Evolutionary conservation across 1,140 invertebrate species (phyloP), one percentile per base, ranked within the genome.

Genomic region (Penaeus indicus): DNA sequence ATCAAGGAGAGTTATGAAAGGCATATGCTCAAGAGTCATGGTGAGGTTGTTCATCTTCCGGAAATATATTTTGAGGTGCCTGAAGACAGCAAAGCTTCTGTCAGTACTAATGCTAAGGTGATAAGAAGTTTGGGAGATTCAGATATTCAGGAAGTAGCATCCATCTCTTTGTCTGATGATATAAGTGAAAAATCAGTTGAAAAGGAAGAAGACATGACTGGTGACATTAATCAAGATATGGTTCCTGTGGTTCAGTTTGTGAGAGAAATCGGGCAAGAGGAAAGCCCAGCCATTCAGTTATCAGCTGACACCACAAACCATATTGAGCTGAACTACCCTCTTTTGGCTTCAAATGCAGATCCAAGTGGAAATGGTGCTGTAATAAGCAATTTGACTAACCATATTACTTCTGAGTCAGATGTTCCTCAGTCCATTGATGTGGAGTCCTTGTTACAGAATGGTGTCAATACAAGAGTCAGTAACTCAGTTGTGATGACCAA

Each of bases 191-290:
- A 77, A 16, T 22, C 79, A 21, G 19, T 42, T 7, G 47, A 63
- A 27, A 78, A 42, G 16, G 18, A 38, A 10, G 47, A 38, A 10
- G n/a, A 25, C 19, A 19, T 63, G 13, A 78, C 62, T 38, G 61
- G 63, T 22, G 75, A 78, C 38, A 38, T 63, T 16, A 3, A 27
- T 38, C n/a, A 78, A 21, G 60, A 86, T 61, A 77, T 78, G 22
- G 60, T 25, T 27, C 84, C 75, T 62, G 60, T 86, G 22, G 84
- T 86, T 86, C 84, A 86, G 62, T 62, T 86, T 27, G 84, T 86
- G 11, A 78, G 60, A 21, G 47, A n/a, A 22, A 79, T 86, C 1
- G 60, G 54, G 32, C 47, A 86, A 38, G 62, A 67, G 16, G 62
- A 54, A 54, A 54, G 54, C 16, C 54, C 54, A 54, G 54, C 54